Evolutionary conservation across 2,888 invertebrate genomes (phyloP), one percentile per base, ranked within the genome.

Genomic region (Melolontha melolontha): DNA sequence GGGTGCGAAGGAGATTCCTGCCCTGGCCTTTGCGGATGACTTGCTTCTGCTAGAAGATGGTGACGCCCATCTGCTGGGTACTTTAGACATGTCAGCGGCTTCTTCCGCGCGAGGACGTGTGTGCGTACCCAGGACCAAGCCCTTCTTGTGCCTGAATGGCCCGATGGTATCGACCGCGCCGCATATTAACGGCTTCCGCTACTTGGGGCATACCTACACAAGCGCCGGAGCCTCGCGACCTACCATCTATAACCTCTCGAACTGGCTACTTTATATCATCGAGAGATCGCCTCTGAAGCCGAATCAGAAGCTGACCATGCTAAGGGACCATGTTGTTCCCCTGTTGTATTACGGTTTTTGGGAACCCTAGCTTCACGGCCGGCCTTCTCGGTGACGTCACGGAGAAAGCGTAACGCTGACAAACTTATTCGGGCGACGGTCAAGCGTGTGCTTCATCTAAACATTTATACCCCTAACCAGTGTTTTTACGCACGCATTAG

Each of bases 21-120:
- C 75, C 4, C 57, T 81, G n/a, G 80, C 79, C 5, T 83, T 78
- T 68, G 82, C 81, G 0, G 83, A 83, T 34, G 82, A 83, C 70
- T 64, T 80, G 1, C 69, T 80, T 42, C 72, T 83, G 5, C 54
- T 81, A 5, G 72, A 79, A 12, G 77, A 80, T 4, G 76, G 77
- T 0, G 75, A 72, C 39, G 69, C 69, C 2, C 77, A 79, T n/a
- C 55, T 81, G 74, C 75, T 77, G 50, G 65, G 52, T 29, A 59
- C 73, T 22, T 70, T 81, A 0, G 66, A 71, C 6, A 16, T 7
- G 54, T 57, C 12, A 65, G 63, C 7, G 50, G n/a, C 1, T 75
- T 72, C 34, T 66, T 78, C 1, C 29, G 70, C 22, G 1, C 8
- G 27, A 7, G 12, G 11, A 1, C 66, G 71, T 1, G 67, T 64